phyloP scores from a whole-genome alignment of 2,797 vertebrate genomes.

The Helostoma temminkii region DNA sequence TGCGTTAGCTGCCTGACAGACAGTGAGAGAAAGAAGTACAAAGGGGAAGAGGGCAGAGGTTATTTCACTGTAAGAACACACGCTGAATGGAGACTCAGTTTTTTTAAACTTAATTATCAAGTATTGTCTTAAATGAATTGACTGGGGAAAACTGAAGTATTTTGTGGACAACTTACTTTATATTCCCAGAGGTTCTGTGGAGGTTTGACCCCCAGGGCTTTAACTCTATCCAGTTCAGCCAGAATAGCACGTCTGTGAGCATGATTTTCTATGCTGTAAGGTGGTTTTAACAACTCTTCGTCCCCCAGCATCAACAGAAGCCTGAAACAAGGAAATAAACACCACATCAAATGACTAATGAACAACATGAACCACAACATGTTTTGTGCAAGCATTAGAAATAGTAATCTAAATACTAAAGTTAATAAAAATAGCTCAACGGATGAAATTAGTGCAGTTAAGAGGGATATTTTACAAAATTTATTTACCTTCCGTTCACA shows the following conservation, averaged over 20 bases:
- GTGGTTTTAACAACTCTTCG: conserved; percentile 88
- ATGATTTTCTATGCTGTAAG: conserved; percentile 88
- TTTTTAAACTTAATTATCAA: neutral
- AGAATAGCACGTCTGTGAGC: conserved; percentile 89
- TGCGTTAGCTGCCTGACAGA: conserved; percentile 89
- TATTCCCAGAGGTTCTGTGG: conserved; percentile 98
- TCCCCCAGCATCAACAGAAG: conserved; percentile 90
- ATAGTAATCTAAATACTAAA: neutral
- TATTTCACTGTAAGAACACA: neutral
- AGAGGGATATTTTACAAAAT: neutral
- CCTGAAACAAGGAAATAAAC: conserved; percentile 69
- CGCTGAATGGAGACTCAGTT: neutral
- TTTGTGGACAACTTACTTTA: conserved; percentile 82
- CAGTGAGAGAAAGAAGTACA: conserved; percentile 28
- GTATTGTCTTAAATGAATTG: neutral
- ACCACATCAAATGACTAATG: conserved; percentile 6
- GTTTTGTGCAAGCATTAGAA: neutral
- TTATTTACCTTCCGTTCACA: conserved; percentile 92
- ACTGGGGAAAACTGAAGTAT: neutral
- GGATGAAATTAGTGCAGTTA: too few species aligned
- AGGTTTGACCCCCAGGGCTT: conserved; percentile 90
- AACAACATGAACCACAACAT: neutral
- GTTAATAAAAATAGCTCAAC: neutral
- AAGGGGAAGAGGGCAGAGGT: neutral
- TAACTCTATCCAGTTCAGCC: conserved; percentile 89